Evolutionary conservation across 2,113 vertebrate species (phyloP).

Genomic region (Cyanoliseus patagonus): DNA sequence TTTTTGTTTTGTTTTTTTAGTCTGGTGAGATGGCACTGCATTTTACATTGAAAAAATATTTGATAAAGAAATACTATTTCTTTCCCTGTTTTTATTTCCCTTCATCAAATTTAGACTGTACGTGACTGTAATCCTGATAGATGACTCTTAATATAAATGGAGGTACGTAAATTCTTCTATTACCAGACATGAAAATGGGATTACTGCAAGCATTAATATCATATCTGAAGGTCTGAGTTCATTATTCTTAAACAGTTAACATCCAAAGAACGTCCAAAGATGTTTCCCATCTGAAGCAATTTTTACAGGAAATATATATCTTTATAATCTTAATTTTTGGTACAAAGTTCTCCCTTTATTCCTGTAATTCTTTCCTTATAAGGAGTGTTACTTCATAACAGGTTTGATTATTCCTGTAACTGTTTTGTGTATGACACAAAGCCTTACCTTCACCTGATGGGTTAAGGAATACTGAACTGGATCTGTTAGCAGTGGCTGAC

Average conservation of each 20-base stretch:
- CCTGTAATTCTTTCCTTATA: neutral
- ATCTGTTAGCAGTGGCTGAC: neutral
- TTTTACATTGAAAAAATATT: slow-evolving; percentile 13
- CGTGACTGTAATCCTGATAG: slow-evolving; percentile 6
- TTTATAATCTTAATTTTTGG: neutral
- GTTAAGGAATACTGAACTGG: neutral
- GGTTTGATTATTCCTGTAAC: neutral
- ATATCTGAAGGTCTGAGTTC: neutral
- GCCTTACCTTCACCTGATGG: neutral
- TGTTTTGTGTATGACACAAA: neutral
- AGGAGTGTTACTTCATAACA: neutral
- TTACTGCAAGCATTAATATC: neutral
- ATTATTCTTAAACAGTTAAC: neutral
- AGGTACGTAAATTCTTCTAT: neutral
- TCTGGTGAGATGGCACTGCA: neutral
- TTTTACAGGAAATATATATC: neutral
- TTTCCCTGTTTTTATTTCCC: slow-evolving; percentile 15
- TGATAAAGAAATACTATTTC: neutral
- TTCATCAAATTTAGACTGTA: neutral
- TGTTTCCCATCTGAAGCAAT: neutral
- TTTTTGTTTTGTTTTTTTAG: neutral
- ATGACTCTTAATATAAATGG: slow-evolving; percentile 15
- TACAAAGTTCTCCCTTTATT: neutral
- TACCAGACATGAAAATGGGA: neutral
- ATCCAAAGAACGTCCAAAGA: neutral